Evolutionary conservation across 2,797 vertebrate genomes (phyloP).

Genomic region (Anabas testudineus): DNA sequence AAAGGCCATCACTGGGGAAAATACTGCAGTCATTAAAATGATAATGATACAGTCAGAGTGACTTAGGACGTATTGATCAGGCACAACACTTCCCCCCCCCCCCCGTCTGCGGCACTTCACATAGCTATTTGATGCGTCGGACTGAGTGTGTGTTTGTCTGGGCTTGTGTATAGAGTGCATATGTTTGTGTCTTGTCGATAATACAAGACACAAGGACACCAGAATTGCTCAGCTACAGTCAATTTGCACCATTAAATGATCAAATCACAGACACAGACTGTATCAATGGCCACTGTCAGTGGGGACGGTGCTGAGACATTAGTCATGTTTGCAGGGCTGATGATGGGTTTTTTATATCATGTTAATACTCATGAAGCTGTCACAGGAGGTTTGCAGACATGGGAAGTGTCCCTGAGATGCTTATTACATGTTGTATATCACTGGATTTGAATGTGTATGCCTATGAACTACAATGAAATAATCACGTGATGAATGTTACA

Average conservation of each 20-base stretch:
- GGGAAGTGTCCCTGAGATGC: slow-evolving; percentile 51
- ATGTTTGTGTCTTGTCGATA: slow-evolving; percentile 43
- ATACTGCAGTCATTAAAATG: slow-evolving; percentile 78
- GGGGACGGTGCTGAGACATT: slow-evolving; percentile 23
- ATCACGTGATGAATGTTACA: slow-evolving; percentile 45
- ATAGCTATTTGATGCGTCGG: slow-evolving; percentile 26
- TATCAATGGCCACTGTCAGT: slow-evolving; percentile 26
- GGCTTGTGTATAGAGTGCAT: not conserved
- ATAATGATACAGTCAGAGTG: slow-evolving; percentile 74
- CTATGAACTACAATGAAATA: no score
- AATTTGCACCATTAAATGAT: slow-evolving; percentile 44
- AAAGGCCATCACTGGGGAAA: slow-evolving; percentile 64
- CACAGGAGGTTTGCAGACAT: slow-evolving; percentile 50
- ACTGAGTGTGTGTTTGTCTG: slow-evolving; percentile 5
- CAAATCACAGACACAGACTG: slow-evolving; percentile 22
- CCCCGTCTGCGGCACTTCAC: slow-evolving; percentile 18
- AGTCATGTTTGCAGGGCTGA: slow-evolving; percentile 43
- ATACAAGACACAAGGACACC: slow-evolving; percentile 31
- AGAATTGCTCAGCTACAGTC: slow-evolving; percentile 16
- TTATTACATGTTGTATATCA: slow-evolving; percentile 66
- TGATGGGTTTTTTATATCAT: slow-evolving; percentile 62
- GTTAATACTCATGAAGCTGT: slow-evolving; percentile 64
- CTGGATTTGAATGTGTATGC: slow-evolving; percentile 19
- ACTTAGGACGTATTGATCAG: slow-evolving; percentile 73
- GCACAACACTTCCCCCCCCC: slow-evolving; percentile 27